Evolutionary conservation across 2,797 vertebrate genomes (phyloP).

Genomic region (Mus caroli): DNA sequence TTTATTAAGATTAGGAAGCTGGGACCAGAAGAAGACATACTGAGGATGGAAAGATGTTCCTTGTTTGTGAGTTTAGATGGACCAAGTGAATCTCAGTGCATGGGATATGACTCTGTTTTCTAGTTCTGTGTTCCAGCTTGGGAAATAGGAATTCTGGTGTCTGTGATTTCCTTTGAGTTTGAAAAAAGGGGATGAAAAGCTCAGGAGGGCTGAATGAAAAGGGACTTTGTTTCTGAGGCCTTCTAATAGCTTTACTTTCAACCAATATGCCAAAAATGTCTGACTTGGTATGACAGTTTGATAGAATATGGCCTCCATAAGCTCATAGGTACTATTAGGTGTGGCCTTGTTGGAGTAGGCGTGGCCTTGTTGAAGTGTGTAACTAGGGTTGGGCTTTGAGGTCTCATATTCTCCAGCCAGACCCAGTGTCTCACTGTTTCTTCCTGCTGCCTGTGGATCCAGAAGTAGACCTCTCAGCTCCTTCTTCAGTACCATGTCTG

Average conservation of each 20-base stretch:
- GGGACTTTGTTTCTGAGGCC: neutral
- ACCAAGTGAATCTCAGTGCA: neutral
- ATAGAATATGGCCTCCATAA: neutral
- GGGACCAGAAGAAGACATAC: neutral
- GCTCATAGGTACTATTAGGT: neutral
- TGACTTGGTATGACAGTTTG: neutral
- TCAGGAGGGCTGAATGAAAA: neutral
- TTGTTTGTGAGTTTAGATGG: neutral
- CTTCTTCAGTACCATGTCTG: neutral
- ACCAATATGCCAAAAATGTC: neutral
- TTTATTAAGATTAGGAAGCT: neutral
- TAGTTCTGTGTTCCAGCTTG: neutral
- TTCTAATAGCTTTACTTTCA: neutral
- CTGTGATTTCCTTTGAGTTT: neutral
- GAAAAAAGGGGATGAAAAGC: too few species aligned
- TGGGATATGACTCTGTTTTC: neutral
- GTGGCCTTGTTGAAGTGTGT: neutral
- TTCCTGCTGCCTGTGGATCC: neutral
- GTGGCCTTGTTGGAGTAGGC: neutral
- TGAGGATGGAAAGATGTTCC: neutral
- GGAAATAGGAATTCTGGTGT: neutral
- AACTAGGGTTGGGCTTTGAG: neutral
- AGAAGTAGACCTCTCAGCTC: neutral
- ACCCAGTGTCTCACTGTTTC: neutral
- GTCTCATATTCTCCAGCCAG: neutral